phyloP scores from a whole-genome alignment of 1,140 invertebrate species.

The Charaxes varanes region DNA sequence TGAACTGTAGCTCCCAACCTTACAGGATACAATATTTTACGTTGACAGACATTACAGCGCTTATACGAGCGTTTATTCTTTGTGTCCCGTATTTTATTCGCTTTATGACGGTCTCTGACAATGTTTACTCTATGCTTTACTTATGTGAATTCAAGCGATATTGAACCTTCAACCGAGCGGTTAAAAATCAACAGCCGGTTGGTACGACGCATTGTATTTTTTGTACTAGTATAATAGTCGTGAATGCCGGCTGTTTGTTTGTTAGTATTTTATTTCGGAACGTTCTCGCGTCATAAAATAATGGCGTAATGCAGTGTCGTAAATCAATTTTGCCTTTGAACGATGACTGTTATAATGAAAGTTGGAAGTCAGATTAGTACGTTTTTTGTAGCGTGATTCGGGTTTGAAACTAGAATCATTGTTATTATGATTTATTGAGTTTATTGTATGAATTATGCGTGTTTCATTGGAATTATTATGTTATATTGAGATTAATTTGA shows the following conservation, averaged over 20 bases:
- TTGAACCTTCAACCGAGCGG: slow-evolving; percentile 15
- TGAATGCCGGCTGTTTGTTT: slow-evolving; percentile 68
- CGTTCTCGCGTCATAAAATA: slow-evolving; percentile 70
- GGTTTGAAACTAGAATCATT: slow-evolving; percentile 23
- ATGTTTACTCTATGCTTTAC: slow-evolving; percentile 16
- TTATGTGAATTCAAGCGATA: slow-evolving; percentile 15
- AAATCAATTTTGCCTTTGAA: slow-evolving; percentile 69
- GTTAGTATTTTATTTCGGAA: slow-evolving; percentile 72
- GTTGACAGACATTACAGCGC: slow-evolving; percentile 71
- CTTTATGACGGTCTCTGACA: slow-evolving; percentile 63
- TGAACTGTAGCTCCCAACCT: slow-evolving; percentile 46
- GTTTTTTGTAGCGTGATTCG: slow-evolving; percentile 19
- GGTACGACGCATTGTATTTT: neutral
- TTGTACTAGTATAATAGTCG: slow-evolving; percentile 59
- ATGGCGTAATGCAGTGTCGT: slow-evolving; percentile 66
- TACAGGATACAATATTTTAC: slow-evolving; percentile 72
- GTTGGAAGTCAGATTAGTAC: slow-evolving; percentile 60
- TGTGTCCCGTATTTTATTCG: slow-evolving; percentile 72
- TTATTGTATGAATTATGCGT: slow-evolving; percentile 2
- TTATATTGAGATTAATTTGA: too few species aligned
- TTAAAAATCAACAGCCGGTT: slow-evolving; percentile 17
- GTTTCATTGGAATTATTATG: too few species aligned
- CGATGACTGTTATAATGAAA: slow-evolving; percentile 59
- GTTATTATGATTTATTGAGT: slow-evolving; percentile 25
- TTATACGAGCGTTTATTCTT: slow-evolving; percentile 71